Base-by-base conservation (phyloP, 1,140 invertebrate species). In the Cheumatopsyche charites region DNA sequence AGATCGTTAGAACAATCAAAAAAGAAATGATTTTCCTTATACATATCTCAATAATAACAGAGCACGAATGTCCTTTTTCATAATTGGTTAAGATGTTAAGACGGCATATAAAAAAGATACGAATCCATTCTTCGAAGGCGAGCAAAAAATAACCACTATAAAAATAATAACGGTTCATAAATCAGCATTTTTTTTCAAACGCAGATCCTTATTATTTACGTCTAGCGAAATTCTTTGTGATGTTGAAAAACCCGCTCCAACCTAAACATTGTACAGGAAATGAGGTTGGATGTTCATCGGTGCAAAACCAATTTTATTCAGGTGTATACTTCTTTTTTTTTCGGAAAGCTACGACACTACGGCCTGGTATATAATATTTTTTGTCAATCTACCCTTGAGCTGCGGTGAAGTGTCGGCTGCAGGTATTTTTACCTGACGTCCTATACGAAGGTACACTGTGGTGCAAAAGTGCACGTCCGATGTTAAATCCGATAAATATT, bases 291-390 rank as follows among this genome's bases (percentile, higher is more conserved):
- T 69, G 70, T 68, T 75, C 71, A 72, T 15, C 26, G 71, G 63
- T 71, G 74, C 74, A 75, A 70, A 73, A 49, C 74, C 71, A 75
- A 75, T 75, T 75, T 72, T 36, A 65, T 69, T 67, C 71, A 55
- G 62, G 19, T 26, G 62, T 23, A 19, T 69, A 63, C n/a, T n/a
- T n/a, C n/a, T n/a, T 70, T 69, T 70, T 70, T 66, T 63, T 42
- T 43, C 9, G 11, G 12, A 47, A 15, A 45, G 66, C 67, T 49
- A 69, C 58, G 65, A 69, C 72, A n/a, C 67, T 47, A 69, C 58
- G 65, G 65, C 72, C 7, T 12, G 55, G 25, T 12, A 36, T n/a
- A n/a, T n/a, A n/a, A n/a, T n/a, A 17, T 72, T 72, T 72, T 72
- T 72, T 72, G 71, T 72, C 71, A 72, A 52, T 72, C 66, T 72